Base-by-base conservation (phyloP, 2,797 vertebrate species). In the Cyclopterus lumpus region DNA sequence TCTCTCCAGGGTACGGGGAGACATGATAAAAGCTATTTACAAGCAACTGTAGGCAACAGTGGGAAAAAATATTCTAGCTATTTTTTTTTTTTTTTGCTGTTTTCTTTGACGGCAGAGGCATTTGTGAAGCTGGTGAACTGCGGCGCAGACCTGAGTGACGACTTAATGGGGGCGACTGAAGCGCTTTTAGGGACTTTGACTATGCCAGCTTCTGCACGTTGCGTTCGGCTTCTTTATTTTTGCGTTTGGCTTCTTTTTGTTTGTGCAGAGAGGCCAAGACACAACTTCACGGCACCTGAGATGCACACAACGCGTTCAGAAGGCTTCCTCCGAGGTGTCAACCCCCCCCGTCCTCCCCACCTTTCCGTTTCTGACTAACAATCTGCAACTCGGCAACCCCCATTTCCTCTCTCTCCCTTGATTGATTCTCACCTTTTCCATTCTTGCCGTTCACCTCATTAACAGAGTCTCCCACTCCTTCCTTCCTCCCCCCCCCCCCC, bases 391-490 rank as follows among this genome's bases (percentile, higher is more conserved):
- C 59, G 44, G 62, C 84, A 79, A 65, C 71, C 80, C 73, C 84
- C 67, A 75, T 87, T 88, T 90, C 87, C 91, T 87, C 82, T 81
- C 85, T 87, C 88, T 79, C 77, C 83, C 67, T 75, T 94, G 93
- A 94, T 94, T 94, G 93, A 94, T 93, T 94, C 83, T 94, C 93
- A 94, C 94, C 94, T 94, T 93, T 93, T 83, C 87, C 88, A 89
- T 94, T 91, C 89, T 89, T 86, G 75, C 80, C 51, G 70, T 72
- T 92, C 93, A 94, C 93, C 93, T 94, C 94, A 94, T 95, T 94
- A 94, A 87, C 81, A 2, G 60, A 88, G 77, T 79, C 69, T 75
- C 72, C 75, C 69, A 68, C 74, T 63, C 77, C 63, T 82, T 86
- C 84, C 80, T 11, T 22, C 22, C 48, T 9, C 48, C 12, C 12